These are phyloP conservation scores for Zhuqinia jingwanae DNA, from an alignment of 2,888 invertebrate genomes.

Conservation along the genomic window DNA sequence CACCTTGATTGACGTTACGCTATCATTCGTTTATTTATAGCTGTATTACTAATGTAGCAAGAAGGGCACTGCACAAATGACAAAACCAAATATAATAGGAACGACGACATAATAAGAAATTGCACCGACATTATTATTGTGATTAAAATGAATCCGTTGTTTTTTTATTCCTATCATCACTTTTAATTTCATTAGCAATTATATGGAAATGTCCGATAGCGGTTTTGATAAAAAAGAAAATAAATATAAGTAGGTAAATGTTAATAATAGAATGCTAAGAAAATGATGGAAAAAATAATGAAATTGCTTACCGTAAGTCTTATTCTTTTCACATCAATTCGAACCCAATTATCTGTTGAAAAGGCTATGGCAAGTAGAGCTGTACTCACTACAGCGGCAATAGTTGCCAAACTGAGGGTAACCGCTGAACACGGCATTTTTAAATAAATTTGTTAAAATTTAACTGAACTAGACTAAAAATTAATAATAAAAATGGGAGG, in stretches of 20 bases:
- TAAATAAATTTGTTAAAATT: conserved; percentile 14
- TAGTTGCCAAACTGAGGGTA: conserved; percentile 96
- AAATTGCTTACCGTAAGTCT: conserved; percentile 85
- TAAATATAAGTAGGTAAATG: background rate
- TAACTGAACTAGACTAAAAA: conserved; percentile 46
- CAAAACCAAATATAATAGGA: too few relatives aligned
- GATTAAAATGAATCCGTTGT: conserved; percentile 19
- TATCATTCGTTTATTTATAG: too few relatives aligned
- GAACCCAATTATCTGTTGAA: conserved; percentile 98
- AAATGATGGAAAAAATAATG: background rate
- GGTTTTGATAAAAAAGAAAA: background rate
- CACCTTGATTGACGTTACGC: too few relatives aligned
- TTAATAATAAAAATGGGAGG: conserved; percentile 31
- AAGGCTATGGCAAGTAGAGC: conserved; percentile 96
- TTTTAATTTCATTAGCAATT: conserved; percentile 6
- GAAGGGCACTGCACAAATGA: too few relatives aligned
- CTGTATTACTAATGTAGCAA: too few relatives aligned
- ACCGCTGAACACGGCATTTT: conserved; percentile 96
- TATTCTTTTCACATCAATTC: conserved; percentile 93
- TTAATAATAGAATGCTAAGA: too few relatives aligned
- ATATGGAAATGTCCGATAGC: background rate
- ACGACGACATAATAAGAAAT: too few relatives aligned
- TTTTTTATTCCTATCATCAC: background rate
- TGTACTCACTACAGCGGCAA: conserved; percentile 96
- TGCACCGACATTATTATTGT: too few relatives aligned